Base-by-base conservation (phyloP, 2,888 invertebrate species). In the Pyrrhia umbra region DNA sequence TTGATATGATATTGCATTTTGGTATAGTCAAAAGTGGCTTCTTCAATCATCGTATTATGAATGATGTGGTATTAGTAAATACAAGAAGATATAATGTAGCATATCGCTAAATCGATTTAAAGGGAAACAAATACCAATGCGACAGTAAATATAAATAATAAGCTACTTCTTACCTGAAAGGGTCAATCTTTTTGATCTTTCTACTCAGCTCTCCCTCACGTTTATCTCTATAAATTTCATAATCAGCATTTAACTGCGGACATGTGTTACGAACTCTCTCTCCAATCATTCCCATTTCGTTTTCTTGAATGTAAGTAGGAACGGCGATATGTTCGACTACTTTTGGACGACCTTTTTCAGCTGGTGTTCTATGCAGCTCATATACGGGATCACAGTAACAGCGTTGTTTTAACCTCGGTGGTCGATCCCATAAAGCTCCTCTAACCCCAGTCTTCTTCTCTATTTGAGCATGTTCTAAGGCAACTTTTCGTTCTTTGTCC, bases 321-420 rank as follows among this genome's bases (percentile, higher is more conserved):
- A 92, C 90, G 15, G 88, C 89, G 25, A 94, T 68, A 71, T 94
- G 91, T 61, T 92, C 88, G n/a, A 94, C 85, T 0, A 85, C 71
- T 13, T 56, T 47, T 6, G 93, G 92, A 1, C 66, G 81, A 1
- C 93, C 92, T 59, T 85, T 76, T 75, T 94, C 92, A 39, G 85
- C 89, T 20, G 63, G 68, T 15, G 92, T 92, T 81, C 90, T 86
- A 6, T 88, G 85, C 0, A 89, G 23, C 83, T 92, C 92, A 74
- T 94, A 94, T 1, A 86, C 89, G 37, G 92, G 92, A 15, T 86
- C 66, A 66, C 87, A 90, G 54, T 82, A 84, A 70, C 91, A 91
- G 13, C 43, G 62, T 65, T 92, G 93, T 55, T 82, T 87, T 1
- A 95, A 65, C 75, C 90, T 86, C 16, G 72, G 71, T 0, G 92